phyloP scores from a whole-genome alignment of 2,888 invertebrate genomes.

The Anticlea derivata region DNA sequence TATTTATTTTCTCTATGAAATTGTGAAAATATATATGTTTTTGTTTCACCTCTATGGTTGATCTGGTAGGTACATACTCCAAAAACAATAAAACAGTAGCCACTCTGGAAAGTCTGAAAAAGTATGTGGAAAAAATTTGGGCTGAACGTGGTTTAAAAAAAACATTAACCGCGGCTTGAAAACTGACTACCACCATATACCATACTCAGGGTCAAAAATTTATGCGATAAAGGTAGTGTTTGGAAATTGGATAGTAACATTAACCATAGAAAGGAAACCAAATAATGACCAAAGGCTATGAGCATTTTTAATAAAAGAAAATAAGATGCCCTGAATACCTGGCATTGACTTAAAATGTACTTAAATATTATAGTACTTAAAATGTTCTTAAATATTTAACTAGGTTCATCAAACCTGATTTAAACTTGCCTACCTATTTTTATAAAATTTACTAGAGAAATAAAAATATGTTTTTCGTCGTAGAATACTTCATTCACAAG shows the following conservation, averaged over 20 bases:
- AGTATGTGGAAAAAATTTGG: not conserved
- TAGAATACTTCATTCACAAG: constrained; percentile 42
- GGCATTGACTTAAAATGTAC: not conserved
- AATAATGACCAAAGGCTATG: constrained; percentile 76
- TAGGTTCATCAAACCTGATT: constrained; percentile 54
- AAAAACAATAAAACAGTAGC: constrained; percentile 2
- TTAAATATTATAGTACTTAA: constrained; percentile 21
- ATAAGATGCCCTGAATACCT: constrained; percentile 36
- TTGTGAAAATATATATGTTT: no score
- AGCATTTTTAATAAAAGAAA: constrained; percentile 63
- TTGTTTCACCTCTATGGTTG: no score
- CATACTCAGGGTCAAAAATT: no score
- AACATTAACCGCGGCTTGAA: no score
- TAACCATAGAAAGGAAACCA: constrained; percentile 41
- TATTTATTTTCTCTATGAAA: no score
- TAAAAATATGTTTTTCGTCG: constrained; percentile 48
- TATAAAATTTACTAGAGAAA: constrained; percentile 47
- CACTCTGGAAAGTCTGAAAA: not conserved
- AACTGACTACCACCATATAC: no score
- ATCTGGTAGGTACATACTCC: constrained; percentile 1
- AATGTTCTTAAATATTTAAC: constrained; percentile 18
- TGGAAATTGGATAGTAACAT: no score
- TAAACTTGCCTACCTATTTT: constrained; percentile 47
- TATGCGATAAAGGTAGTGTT: not conserved
- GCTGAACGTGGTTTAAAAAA: no score